phyloP scores from a whole-genome alignment of 2,888 invertebrate species.

The Spilarctia lutea region DNA sequence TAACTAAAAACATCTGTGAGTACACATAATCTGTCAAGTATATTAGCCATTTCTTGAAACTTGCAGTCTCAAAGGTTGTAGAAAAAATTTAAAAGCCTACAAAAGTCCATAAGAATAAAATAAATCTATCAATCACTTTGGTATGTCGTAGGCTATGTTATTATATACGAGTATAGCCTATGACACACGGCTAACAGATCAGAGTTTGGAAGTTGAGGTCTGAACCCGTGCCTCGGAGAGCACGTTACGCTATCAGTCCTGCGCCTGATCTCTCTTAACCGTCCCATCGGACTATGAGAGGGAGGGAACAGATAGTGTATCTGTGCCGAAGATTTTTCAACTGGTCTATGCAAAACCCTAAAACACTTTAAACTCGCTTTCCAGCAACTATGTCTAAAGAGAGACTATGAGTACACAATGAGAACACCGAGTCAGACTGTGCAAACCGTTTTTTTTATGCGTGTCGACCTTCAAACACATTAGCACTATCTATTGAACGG shows the following conservation, averaged over 20 bases:
- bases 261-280: too few relatives aligned
- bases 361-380: background rate
- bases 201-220: too few relatives aligned
- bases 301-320: too few relatives aligned
- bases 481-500: conserved; percentile 46
- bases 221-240: too few relatives aligned
- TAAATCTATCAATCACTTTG: too few relatives aligned
- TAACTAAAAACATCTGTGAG: background rate
- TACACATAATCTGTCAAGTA: background rate
- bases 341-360: background rate
- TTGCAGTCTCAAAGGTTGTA: background rate
- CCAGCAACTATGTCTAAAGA: conserved; percentile 13
- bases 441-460: conserved; percentile 14
- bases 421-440: conserved; percentile 12
- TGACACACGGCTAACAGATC: too few relatives aligned
- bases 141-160: too few relatives aligned
- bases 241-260: too few relatives aligned
- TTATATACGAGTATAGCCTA: too few relatives aligned
- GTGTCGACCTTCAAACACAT: conserved; percentile 49
- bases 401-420: conserved; percentile 19
- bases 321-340: too few relatives aligned
- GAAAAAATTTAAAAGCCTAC: background rate
- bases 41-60: background rate
- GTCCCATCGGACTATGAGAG: too few relatives aligned
- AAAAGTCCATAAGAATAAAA: too few relatives aligned